Evolutionary conservation across 2,113 vertebrate genomes (phyloP).

Genomic region (Prolemur simus): DNA sequence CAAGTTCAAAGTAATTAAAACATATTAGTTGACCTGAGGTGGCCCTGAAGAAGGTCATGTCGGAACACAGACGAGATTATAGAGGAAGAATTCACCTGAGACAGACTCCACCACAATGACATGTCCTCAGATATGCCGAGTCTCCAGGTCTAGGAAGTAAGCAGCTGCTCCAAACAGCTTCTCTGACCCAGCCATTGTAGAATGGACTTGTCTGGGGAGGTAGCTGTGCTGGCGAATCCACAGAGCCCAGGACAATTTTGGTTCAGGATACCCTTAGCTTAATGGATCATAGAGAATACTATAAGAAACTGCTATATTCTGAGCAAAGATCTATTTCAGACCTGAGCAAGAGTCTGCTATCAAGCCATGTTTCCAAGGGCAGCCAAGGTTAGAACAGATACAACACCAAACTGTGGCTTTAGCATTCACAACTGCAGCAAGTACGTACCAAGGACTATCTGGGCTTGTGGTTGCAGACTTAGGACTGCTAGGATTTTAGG

Average conservation of each 20-base stretch:
- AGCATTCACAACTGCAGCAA: background rate
- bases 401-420: background rate
- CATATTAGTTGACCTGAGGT: background rate
- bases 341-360: background rate
- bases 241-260: background rate
- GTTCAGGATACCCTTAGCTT: background rate
- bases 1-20: background rate
- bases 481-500: background rate
- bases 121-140: background rate
- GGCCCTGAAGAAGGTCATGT: background rate
- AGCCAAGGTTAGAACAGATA: background rate
- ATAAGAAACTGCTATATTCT: background rate
- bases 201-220: background rate
- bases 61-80: background rate
- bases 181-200: background rate
- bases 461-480: background rate
- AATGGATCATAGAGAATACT: background rate
- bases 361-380: background rate
- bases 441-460: background rate
- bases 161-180: background rate
- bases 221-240: background rate
- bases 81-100: background rate
- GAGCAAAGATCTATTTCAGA: background rate
- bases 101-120: background rate
- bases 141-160: background rate